These are phyloP conservation scores for Siderastrea radians DNA, from an alignment of 92 coral and sea anemone genomes.

Conservation along the genomic window DNA sequence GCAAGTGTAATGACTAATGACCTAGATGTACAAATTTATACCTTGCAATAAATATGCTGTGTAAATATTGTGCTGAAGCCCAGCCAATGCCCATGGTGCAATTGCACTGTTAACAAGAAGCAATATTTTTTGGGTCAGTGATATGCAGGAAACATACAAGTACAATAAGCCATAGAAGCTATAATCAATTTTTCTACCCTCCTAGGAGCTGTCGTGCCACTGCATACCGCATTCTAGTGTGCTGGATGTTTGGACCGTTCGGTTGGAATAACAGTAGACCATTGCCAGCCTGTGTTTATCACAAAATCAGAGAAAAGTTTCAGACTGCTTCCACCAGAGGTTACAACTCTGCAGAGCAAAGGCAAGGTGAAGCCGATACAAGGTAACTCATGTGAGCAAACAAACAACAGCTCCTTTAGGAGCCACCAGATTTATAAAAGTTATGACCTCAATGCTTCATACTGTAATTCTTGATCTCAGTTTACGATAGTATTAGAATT, in stretches of 20 bases:
- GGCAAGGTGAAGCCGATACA: slow-evolving; percentile 35
- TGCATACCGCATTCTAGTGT: slow-evolving; percentile 60
- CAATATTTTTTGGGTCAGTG: neutral
- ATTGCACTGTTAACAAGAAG: slow-evolving; percentile 4
- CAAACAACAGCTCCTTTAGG: slow-evolving; percentile 4
- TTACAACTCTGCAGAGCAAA: slow-evolving; percentile 49
- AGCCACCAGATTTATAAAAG: slow-evolving; percentile 1
- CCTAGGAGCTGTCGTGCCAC: slow-evolving; percentile 52
- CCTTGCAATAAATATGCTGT: neutral
- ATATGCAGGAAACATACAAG: neutral
- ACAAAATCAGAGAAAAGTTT: slow-evolving; percentile 39
- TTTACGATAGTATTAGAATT: neutral
- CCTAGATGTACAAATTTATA: too few species aligned
- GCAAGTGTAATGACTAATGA: too few species aligned
- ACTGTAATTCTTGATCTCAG: neutral
- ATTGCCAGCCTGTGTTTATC: slow-evolving; percentile 57
- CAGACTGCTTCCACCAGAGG: slow-evolving; percentile 51
- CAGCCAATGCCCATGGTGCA: slow-evolving; percentile 16
- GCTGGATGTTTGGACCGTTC: slow-evolving; percentile 57
- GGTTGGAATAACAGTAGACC: slow-evolving; percentile 58
- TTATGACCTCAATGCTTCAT: neutral
- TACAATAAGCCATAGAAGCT: neutral
- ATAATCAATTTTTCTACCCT: slow-evolving; percentile 12
- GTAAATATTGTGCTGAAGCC: neutral
- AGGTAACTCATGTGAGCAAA: slow-evolving; percentile 12